Conservation (phyloP, 2,113 vertebrate genomes). For the Anas platyrhynchos region DNA sequence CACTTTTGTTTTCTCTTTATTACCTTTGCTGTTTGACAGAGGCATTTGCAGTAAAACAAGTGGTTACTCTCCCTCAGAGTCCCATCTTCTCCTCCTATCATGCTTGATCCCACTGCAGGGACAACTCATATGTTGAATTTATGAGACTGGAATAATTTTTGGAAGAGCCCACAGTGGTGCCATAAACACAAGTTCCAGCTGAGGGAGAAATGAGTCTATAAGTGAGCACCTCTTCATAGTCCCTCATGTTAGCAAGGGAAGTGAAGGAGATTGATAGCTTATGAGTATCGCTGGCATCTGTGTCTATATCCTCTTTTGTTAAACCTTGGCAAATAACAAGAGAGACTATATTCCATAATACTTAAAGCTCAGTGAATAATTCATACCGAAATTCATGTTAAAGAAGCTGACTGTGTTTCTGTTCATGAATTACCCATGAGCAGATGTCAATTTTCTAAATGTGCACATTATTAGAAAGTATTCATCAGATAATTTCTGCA, state of each 20-base stretch:
- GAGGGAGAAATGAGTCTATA: not conserved
- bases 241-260: not conserved
- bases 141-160: not conserved
- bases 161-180: not conserved
- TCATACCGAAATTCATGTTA: not conserved
- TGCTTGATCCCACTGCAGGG: not conserved
- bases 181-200: not conserved
- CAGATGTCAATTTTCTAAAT: not conserved
- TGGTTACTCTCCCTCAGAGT: not conserved
- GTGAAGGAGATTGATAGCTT: not conserved
- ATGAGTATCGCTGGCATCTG: not conserved
- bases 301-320: not conserved
- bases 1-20: not conserved
- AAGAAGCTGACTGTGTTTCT: not conserved
- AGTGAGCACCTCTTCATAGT: not conserved
- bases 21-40: not conserved
- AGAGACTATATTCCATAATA: not conserved
- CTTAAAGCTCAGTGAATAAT: not conserved
- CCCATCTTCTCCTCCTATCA: not conserved
- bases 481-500: not conserved
- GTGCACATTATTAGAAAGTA: not conserved
- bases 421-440: conserved; percentile 14
- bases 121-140: not conserved
- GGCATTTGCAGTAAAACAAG: not conserved
- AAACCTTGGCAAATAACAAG: not conserved